phyloP scores from a whole-genome alignment of 1,140 invertebrate species.

The Wiebesia pumilae region DNA sequence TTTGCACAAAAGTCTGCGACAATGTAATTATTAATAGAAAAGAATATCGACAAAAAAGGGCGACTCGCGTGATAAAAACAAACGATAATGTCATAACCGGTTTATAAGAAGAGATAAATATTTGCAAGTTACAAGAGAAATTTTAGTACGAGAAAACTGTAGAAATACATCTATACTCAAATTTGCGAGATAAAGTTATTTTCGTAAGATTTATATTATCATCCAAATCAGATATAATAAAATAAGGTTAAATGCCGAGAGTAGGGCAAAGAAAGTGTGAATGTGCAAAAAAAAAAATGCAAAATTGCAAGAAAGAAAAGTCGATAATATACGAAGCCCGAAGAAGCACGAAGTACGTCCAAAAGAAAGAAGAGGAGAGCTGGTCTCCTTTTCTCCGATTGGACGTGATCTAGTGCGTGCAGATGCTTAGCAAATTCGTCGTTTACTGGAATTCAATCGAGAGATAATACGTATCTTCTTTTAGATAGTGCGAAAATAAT shows the following conservation, averaged over 20 bases:
- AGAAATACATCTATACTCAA: background rate
- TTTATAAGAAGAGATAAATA: background rate
- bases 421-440: slow-evolving; percentile 37
- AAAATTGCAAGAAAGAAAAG: slow-evolving; percentile 41
- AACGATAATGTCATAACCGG: background rate
- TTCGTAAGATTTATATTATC: slow-evolving; percentile 1
- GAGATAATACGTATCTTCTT: slow-evolving; percentile 13
- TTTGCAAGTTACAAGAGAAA: background rate
- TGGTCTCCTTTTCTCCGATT: slow-evolving; percentile 32
- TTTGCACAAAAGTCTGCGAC: background rate
- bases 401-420: slow-evolving; percentile 38
- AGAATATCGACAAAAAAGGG: background rate
- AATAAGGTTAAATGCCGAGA: background rate
- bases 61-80: background rate
- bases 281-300: slow-evolving; percentile 35
- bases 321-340: slow-evolving; percentile 22
- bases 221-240: slow-evolving; percentile 18
- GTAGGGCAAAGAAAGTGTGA: slow-evolving; percentile 20
- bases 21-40: slow-evolving; percentile 22
- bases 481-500: slow-evolving; percentile 15
- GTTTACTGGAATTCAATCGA: slow-evolving; percentile 7
- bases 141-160: background rate
- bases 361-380: background rate
- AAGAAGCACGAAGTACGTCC: background rate
- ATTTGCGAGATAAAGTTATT: background rate